Percentiles rank a stretch among this genome's conserved stretches.
Evolutionary conservation across 2,888 invertebrate genomes (phyloP).

Genomic region (Tetropium fuscum): DNA sequence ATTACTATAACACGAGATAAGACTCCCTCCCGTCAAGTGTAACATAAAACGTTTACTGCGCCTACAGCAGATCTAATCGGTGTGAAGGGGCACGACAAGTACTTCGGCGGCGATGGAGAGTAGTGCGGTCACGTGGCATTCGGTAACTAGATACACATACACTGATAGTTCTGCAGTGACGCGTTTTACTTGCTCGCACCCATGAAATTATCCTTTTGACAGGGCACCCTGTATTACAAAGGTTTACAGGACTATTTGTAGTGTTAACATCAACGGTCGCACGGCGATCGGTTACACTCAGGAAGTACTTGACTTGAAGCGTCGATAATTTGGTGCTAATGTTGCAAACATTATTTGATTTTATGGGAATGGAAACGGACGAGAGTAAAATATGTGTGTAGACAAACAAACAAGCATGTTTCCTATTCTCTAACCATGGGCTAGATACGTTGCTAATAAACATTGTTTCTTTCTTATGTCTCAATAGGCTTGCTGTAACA

Average conservation of each 20-base stretch:
- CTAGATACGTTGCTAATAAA: too few species aligned
- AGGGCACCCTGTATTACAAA: slow-evolving; percentile 35
- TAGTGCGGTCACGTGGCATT: slow-evolving; percentile 14
- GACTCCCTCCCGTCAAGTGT: neutral
- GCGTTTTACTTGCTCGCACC: slow-evolving; percentile 35
- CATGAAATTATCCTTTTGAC: slow-evolving; percentile 43
- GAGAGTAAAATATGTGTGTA: too few species aligned
- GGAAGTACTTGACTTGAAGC: slow-evolving; percentile 38
- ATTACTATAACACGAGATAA: neutral
- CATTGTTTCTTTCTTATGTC: too few species aligned
- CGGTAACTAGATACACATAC: slow-evolving; percentile 36
- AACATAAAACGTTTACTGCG: neutral
- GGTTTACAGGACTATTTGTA: slow-evolving; percentile 20
- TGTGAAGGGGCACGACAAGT: slow-evolving; percentile 23
- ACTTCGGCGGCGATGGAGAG: slow-evolving; percentile 6
- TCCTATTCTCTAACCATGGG: too few species aligned
- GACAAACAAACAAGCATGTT: too few species aligned
- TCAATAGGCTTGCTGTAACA: too few species aligned
- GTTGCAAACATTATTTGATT: slow-evolving; percentile 21
- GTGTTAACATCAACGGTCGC: slow-evolving; percentile 41
- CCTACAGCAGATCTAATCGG: slow-evolving; percentile 32
- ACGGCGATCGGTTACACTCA: slow-evolving; percentile 44
- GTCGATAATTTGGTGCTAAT: slow-evolving; percentile 33
- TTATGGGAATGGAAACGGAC: too few species aligned
- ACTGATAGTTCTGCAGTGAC: slow-evolving; percentile 25